Conservation (phyloP, 1,140 invertebrate genomes). For the Formica selysi region DNA sequence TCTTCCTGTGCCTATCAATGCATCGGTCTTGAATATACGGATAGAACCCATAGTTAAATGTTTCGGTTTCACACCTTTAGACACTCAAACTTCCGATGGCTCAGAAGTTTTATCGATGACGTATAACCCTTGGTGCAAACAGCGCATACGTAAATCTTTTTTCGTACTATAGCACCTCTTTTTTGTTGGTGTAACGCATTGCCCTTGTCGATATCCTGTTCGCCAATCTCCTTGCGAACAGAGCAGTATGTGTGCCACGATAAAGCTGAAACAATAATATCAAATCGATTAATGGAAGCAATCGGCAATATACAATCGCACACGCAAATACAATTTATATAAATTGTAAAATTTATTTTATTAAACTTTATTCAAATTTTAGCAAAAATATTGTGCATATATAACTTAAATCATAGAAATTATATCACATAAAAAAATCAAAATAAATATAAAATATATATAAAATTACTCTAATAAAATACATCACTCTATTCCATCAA, state of each 20-base stretch:
- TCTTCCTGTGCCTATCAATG: constrained; percentile 81
- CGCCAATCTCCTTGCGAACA: constrained; percentile 44
- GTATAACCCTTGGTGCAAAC: constrained; percentile 81
- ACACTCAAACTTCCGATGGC: constrained; percentile 85
- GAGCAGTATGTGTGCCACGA: constrained; percentile 54
- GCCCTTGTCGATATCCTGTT: too few relatives aligned
- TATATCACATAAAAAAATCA: not conserved
- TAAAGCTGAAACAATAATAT: constrained; percentile 74
- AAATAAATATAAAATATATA: not conserved
- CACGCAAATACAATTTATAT: not conserved
- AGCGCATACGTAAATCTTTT: constrained; percentile 65
- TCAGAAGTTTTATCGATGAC: constrained; percentile 78
- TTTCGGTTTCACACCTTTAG: constrained; percentile 77
- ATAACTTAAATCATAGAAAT: not conserved
- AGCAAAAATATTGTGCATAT: not conserved
- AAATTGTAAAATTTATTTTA: constrained; percentile 6
- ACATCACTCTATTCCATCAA: not conserved
- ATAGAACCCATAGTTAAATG: constrained; percentile 82
- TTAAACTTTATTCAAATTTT: constrained; percentile 9
- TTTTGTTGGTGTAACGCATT: too few relatives aligned
- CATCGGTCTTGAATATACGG: constrained; percentile 79
- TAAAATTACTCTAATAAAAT: not conserved
- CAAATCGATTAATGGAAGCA: constrained; percentile 36
- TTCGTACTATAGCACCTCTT: not conserved
- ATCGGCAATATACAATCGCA: not conserved